These are phyloP conservation scores for Harpegnathos saltator DNA, from an alignment of 1,140 invertebrate species.

Conservation along the genomic window DNA sequence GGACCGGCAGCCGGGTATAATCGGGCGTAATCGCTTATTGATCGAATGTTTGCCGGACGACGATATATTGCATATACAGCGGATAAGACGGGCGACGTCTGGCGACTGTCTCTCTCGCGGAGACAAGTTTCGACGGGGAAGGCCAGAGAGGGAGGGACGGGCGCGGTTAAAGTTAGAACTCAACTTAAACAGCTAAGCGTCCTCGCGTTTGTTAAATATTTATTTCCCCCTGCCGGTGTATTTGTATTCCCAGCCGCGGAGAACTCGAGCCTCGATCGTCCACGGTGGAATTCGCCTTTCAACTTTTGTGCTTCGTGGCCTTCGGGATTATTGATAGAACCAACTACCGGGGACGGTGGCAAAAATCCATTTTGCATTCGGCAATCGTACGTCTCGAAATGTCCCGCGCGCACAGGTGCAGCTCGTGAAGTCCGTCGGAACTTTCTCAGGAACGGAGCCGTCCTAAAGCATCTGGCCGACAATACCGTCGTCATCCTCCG, in stretches of 20 bases:
- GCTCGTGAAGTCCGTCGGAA: conserved; percentile 76
- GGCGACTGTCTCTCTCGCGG: background rate
- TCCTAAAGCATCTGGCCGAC: conserved; percentile 76
- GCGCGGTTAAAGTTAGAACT: too few species aligned
- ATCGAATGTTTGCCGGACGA: background rate
- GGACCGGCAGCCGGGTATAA: conserved; percentile 1
- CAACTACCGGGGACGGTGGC: conserved; percentile 80
- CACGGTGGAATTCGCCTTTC: conserved; percentile 50
- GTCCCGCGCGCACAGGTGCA: conserved; percentile 9
- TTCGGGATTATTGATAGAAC: conserved; percentile 85
- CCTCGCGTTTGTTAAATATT: conserved; percentile 13
- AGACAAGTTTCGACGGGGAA: background rate
- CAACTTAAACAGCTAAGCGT: conserved; percentile 18
- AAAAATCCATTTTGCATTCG: conserved; percentile 84
- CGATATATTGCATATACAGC: background rate
- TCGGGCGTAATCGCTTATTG: background rate
- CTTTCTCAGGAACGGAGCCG: conserved; percentile 79
- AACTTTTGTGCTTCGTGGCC: conserved; percentile 85
- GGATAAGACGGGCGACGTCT: background rate
- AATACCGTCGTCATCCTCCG: conserved; percentile 75
- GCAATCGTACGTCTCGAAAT: conserved; percentile 81
- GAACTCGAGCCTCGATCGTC: background rate
- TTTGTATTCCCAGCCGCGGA: background rate
- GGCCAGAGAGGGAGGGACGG: background rate
- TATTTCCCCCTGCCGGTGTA: too few species aligned